Conservation (phyloP, 2,113 vertebrate genomes). For the Trachemys scripta region DNA sequence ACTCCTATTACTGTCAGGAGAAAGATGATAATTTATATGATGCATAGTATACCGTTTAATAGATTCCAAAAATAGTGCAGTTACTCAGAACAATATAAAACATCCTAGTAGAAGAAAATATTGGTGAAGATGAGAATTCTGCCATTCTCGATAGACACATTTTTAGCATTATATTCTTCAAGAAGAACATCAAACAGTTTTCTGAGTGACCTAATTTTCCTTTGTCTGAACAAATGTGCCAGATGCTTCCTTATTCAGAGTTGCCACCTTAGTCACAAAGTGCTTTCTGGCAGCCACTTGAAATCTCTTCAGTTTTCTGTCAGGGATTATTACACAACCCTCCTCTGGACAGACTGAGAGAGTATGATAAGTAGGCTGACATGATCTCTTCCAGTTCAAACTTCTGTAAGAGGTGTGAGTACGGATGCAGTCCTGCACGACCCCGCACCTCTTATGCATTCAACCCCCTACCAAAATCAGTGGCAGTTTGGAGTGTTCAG, state of each 20-base stretch:
- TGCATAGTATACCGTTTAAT: slow-evolving; percentile 44
- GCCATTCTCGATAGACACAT: neutral
- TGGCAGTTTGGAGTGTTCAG: neutral
- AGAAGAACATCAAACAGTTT: slow-evolving; percentile 70
- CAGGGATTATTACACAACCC: slow-evolving; percentile 71
- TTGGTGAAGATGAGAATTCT: neutral
- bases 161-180: slow-evolving; percentile 64
- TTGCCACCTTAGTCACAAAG: slow-evolving; percentile 73
- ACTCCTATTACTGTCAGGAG: slow-evolving; percentile 24
- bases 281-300: slow-evolving; percentile 73
- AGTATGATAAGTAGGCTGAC: slow-evolving; percentile 64
- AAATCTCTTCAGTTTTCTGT: slow-evolving; percentile 71
- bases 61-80: slow-evolving; percentile 48
- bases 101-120: slow-evolving; percentile 37
- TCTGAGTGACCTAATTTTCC: slow-evolving; percentile 75
- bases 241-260: slow-evolving; percentile 77
- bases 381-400: slow-evolving; percentile 53
- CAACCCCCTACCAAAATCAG: neutral
- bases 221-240: slow-evolving; percentile 76
- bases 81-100: slow-evolving; percentile 52
- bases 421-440: neutral
- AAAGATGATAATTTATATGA: slow-evolving; percentile 34
- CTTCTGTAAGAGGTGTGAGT: slow-evolving; percentile 47
- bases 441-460: neutral
- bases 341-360: slow-evolving; percentile 68